Evolutionary conservation across 2,113 vertebrate species (phyloP), one percentile per base, ranked within the genome.

Genomic region (Chlamydotis undulata): DNA sequence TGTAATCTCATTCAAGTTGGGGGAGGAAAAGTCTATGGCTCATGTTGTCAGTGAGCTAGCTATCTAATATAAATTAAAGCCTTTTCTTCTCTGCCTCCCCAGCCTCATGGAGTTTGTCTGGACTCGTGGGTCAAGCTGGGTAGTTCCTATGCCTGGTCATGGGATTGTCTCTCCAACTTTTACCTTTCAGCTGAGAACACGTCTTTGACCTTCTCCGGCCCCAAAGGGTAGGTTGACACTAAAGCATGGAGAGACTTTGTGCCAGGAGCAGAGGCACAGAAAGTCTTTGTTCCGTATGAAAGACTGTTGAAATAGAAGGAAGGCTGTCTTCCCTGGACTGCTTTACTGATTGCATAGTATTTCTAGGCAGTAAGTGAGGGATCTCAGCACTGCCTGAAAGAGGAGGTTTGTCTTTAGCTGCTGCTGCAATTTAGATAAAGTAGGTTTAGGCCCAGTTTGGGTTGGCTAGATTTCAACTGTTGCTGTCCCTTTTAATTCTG

Each of bases 401-500:
- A 92, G 88, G 74, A 88, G 70, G 75, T 69, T 96, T 96, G 93
- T 93, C 96, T 84, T 82, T 76, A 91, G 87, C 89, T 93, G 70
- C 82, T 90, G 56, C 88, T 95, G 73, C 74, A 52, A 73, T 95
- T 91, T 82, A 87, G 93, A 89, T 96, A 83, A 94, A 89, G 73
- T 61, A 92, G 64, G 64, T 92, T 93, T 78, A 89, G 86, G 82
- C 71, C 78, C n/a, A 50, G 84, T 94, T 94, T 91, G 78, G 91
- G 50, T 23, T 97, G 96, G 95, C 89, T 7, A 31, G 29, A 22
- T 93, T 95, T 95, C 90, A 93, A 10, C 76, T 91, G 68, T 70
- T 93, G 68, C 64, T 82, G 91, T 94, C 94, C 85, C 82, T 90
- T 96, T 93, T 86, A 94, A 86, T 96, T 96, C 88, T 95, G 52